Evolutionary conservation across 2,797 vertebrate species (phyloP), one percentile per base, ranked within the genome.

Genomic region (Mus caroli): DNA sequence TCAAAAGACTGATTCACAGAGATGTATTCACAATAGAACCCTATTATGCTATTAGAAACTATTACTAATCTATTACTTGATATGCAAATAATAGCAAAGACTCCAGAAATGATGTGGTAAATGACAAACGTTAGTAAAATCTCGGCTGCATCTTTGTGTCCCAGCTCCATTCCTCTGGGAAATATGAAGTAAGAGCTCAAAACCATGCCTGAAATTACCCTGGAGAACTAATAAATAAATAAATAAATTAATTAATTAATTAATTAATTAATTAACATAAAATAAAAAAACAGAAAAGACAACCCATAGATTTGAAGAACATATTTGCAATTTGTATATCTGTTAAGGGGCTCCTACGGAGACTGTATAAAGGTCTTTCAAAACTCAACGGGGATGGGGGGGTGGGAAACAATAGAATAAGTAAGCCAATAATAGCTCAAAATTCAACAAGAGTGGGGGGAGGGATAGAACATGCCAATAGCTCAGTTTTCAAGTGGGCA

Each of bases 121-220:
- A 71, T 13, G 20, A 3, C 6, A 71, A 34, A 28, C 2, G 2
- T 76, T 71, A 9, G 4, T 14, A 85, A 67, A 67, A 50, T 26
- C 4, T 3, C 0, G 0, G 3, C 10, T 58, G n/a, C 4, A 0
- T 24, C 6, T 1, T 58, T 12, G 3, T 14, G 56, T 54, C 22
- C 62, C n/a, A 46, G 14, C 13, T 15, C 19, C 85, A 54, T 12
- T 24, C 3, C 10, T 37, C 24, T 11, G 50, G 1, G 37, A 92
- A 84, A 84, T 2, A 43, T 5, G 34, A 60, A 93, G 56, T 92
- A 15, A 11, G 34, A 56, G 50, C 43, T 7, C 43, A 94, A 80
- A 83, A 34, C 43, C 43, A 3, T 26, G 20, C 77, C 43, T 91
- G 31, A 78, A 88, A 88, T 86, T 82, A 80, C 43, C 86, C 58